A percentile compares a stretch with the other conserved stretches of the same genome.
These are phyloP conservation scores for Drosophila tsacasi DNA, from an alignment of 1,140 invertebrate species.

Conservation along the genomic window DNA sequence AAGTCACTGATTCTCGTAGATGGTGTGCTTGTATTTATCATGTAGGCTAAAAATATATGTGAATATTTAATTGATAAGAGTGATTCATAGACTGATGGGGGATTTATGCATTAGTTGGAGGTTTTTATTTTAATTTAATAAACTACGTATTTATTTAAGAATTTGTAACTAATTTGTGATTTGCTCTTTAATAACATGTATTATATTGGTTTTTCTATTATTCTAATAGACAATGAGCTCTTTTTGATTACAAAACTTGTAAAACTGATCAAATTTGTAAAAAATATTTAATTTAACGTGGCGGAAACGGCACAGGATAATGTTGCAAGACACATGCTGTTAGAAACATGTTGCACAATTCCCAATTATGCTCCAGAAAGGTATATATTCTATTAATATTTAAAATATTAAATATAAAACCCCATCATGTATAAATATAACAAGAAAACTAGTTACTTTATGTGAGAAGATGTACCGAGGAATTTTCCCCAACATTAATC, in stretches of 20 bases:
- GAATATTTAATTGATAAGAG: slow-evolving; percentile 22
- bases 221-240: background rate
- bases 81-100: background rate
- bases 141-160: background rate
- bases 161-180: background rate
- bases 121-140: background rate
- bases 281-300: background rate
- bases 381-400: background rate
- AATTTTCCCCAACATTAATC: slow-evolving; percentile 13
- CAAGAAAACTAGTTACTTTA: background rate
- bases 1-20: slow-evolving; percentile 31
- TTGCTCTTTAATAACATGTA: background rate
- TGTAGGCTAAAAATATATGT: slow-evolving; percentile 25
- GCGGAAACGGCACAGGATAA: background rate
- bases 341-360: background rate
- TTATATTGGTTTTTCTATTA: background rate
- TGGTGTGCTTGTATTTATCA: slow-evolving; percentile 1
- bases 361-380: background rate
- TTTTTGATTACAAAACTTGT: too few relatives aligned
- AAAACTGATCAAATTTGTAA: too few relatives aligned
- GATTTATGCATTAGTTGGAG: background rate
- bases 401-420: background rate
- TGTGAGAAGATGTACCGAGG: background rate
- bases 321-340: background rate
- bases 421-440: background rate